These are phyloP conservation scores for Hemibagrus wyckioides DNA, from an alignment of 2,113 vertebrate genomes.

Conservation along the genomic window DNA sequence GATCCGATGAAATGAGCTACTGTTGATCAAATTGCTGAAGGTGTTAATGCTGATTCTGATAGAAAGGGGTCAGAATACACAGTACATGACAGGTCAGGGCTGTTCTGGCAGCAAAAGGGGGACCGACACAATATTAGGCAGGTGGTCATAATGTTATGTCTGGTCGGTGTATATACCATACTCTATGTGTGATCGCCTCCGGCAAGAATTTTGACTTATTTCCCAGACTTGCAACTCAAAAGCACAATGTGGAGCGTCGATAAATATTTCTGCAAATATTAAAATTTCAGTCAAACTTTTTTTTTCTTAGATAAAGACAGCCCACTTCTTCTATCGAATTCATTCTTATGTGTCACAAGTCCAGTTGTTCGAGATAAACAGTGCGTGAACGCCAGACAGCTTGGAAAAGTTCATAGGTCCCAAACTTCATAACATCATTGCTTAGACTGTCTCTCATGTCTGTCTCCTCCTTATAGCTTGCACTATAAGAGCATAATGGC, in stretches of 20 bases:
- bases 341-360: neutral
- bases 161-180: neutral
- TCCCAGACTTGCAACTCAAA: neutral
- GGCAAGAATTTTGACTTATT: neutral
- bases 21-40: too few species aligned
- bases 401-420: neutral
- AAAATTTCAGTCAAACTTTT: neutral
- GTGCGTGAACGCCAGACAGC: neutral
- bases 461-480: neutral
- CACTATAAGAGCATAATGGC: neutral
- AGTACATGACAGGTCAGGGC: too few species aligned
- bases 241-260: neutral
- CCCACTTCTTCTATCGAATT: neutral
- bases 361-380: neutral
- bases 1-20: too few species aligned
- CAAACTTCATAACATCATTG: neutral
- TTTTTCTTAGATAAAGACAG: neutral
- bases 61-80: too few species aligned
- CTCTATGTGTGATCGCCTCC: too few species aligned
- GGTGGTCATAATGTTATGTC: too few species aligned
- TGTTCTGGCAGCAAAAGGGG: too few species aligned
- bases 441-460: neutral
- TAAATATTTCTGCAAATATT: neutral
- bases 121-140: too few species aligned
- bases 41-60: too few species aligned